A percentile compares a stretch with the other conserved stretches of the same genome.
Evolutionary conservation across 2,113 vertebrate species (phyloP).

Genomic region (Anolis carolinensis): DNA sequence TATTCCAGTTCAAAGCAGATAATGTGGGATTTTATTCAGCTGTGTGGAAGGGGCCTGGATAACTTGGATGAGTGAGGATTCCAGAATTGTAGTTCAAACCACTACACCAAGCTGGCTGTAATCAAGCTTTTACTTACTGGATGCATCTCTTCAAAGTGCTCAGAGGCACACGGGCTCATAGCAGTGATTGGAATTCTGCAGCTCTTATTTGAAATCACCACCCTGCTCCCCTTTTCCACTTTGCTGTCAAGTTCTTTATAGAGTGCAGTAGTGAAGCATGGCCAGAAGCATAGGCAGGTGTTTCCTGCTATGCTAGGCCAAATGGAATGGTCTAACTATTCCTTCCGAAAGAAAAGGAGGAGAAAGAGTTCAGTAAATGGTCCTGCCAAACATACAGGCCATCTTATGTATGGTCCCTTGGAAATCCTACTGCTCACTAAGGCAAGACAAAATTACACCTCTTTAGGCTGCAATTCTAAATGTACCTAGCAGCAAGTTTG

Average conservation of each 20-base stretch:
- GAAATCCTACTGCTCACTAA: not conserved
- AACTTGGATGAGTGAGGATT: too few species aligned
- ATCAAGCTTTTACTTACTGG: conserved; percentile 23
- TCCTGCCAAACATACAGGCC: not conserved
- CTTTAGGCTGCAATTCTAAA: not conserved
- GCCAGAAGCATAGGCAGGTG: not conserved
- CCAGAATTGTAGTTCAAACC: too few species aligned
- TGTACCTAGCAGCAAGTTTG: not conserved
- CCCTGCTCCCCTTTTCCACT: not conserved
- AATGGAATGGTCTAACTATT: not conserved
- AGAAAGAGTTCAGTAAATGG: not conserved
- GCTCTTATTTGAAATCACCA: not conserved
- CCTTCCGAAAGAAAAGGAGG: not conserved
- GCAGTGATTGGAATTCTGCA: not conserved
- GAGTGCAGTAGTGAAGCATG: not conserved
- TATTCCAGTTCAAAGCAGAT: too few species aligned
- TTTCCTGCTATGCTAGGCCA: not conserved
- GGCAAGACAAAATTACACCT: not conserved
- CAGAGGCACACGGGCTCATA: not conserved
- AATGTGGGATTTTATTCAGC: too few species aligned
- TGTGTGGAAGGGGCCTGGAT: too few species aligned
- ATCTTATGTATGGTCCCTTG: not conserved
- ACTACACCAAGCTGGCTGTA: not conserved
- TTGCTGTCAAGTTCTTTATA: not conserved
- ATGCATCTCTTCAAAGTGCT: conserved; percentile 43